Base-by-base conservation (phyloP, 2,888 invertebrate genomes). In the Tubulanus polymorphus region DNA sequence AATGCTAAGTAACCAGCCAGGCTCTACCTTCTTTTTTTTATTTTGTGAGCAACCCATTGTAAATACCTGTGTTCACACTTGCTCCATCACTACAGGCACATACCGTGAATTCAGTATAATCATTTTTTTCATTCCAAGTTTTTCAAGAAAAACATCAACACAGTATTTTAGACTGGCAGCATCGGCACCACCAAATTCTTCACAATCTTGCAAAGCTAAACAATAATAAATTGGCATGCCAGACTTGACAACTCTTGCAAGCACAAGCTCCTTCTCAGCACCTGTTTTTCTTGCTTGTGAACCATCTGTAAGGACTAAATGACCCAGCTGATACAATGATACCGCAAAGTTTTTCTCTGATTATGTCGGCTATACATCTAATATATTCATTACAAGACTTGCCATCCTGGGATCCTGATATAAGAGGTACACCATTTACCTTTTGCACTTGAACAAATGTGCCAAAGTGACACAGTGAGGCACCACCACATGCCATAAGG, bases 31-130 rank as follows among this genome's bases (percentile, higher is more conserved):
- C 32, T 23, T 51, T 20, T 15, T 41, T 18, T 18, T 37, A 27
- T 28, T 26, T 26, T 12, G 35, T 32, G 6, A 41, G 5, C 15
- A 41, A 18, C 41, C 41, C 41, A 8, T 41, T 5, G 3, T 20
- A 3, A 3, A 8, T 5, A 3, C 41, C 41, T 8, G 23, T 20
- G 41, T 51, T 51, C 10, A 51, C 51, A 37, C 32, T 30, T 15
- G 51, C 51, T 8, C 51, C 51, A 23, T 51, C 52, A 20, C 45
- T 46, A 3, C 45, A 28, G 18, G 25, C 18, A 35, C 37, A 26
- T 3, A 46, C 41, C 46, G 46, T 37, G 20, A 5, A 23, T 5
- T 37, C 32, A 8, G 12, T 25, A 32, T 49, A 37, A 8, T 23
- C 26, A 29, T 51, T 3, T 29, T 25, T 29, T 23, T 51, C 51